Evolutionary conservation across 2,113 vertebrate species (phyloP), one percentile per base, ranked within the genome.

Genomic region (Catharus minimus): DNA sequence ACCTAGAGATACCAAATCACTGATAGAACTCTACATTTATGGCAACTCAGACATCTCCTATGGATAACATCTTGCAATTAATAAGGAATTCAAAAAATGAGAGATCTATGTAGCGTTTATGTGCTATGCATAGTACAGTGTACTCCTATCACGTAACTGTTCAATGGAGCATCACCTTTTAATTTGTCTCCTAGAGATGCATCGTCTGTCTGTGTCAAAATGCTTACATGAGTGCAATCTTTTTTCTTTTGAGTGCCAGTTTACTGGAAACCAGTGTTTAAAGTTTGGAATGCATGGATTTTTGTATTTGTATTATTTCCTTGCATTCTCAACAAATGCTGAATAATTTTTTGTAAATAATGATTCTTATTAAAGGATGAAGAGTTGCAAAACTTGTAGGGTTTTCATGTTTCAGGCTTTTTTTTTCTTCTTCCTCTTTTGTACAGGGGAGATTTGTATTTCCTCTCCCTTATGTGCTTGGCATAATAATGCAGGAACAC

Each of bases 401-500:
- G 21, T 58, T 90, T 94, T 86, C 17, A 18, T 72, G 47, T 65
- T 49, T 44, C 26, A 20, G 75, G 6, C 38, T 17, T 60, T 69
- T 50, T 79, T 58, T 5, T 26, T 7, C 11, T 77, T 62, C 62
- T 69, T 95, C 61, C 23, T 46, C 82, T 92, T 85, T 91, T 82
- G 27, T 88, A 67, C 47, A 79, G 28, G 23, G 39, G 26, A 92
- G 47, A 74, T 83, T 88, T 83, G 83, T 81, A 90, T 93, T 96
- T 95, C 88, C 73, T 92, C 47, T 95, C 41, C 32, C 15, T 76
- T 85, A 86, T 44, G 86, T 33, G 58, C 47, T 73, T 92, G 32
- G 82, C 82, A 89, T 93, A 95, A 76, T 89, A 88, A 94, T 89
- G 52, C 18, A 67, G 57, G n/a, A 89, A 13, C 57, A 84, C 27